Conservation (phyloP, 2,113 vertebrate species). For the Triplophysa tibetana region DNA sequence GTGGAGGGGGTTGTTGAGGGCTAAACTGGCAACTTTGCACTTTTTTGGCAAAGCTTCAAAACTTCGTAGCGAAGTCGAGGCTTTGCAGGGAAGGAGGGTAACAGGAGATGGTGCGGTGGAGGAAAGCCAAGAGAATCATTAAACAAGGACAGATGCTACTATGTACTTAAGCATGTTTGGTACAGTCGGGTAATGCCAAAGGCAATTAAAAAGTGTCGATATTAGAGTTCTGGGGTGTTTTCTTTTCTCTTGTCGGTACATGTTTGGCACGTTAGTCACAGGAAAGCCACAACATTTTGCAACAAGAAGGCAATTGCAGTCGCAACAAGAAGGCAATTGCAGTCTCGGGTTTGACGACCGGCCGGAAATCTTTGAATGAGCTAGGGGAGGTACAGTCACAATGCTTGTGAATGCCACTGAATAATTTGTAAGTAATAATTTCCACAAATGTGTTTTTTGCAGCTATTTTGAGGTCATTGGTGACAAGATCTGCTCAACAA, state of each 20-base stretch:
- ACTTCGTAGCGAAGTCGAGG: constrained; percentile 15
- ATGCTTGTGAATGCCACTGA: too few relatives aligned
- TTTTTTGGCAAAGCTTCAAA: constrained; percentile 37
- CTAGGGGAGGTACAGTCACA: neutral
- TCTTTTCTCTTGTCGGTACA: neutral
- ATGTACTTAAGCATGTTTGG: constrained; percentile 42
- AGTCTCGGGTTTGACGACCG: neutral
- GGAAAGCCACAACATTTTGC: neutral
- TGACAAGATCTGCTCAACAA: too few relatives aligned
- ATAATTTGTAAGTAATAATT: too few relatives aligned
- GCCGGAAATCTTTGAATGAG: neutral
- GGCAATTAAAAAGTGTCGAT: constrained; percentile 35
- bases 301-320: neutral
- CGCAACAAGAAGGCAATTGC: neutral
- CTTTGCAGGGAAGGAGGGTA: constrained; percentile 24
- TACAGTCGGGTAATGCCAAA: constrained; percentile 17
- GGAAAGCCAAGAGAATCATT: constrained; percentile 32
- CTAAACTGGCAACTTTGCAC: constrained; percentile 32
- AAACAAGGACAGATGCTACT: constrained; percentile 46
- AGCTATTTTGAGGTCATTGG: too few relatives aligned
- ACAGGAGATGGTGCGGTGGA: constrained; percentile 23
- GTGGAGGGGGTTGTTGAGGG: neutral
- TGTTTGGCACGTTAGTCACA: neutral
- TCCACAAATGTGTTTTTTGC: too few relatives aligned
- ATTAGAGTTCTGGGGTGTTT: neutral